Base-by-base conservation (phyloP, 2,797 vertebrate genomes). In the Iguana delicatissima region DNA sequence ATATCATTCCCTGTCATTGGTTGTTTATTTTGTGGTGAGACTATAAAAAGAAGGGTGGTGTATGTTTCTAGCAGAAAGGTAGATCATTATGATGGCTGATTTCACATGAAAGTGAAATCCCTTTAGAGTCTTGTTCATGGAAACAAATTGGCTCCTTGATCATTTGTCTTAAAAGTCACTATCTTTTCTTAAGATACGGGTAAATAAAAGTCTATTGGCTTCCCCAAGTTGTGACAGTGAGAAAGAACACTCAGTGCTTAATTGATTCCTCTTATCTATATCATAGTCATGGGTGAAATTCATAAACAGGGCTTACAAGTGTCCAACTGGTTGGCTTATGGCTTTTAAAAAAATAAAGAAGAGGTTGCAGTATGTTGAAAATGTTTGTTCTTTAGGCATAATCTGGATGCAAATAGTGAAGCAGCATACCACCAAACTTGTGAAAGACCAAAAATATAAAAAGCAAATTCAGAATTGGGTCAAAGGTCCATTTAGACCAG, bases 81-180 rank as follows among this genome's bases (percentile, higher is more conserved):
- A 82, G 3, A 1, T 2, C 42, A 57, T 32, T 50, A 3, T 12
- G 0, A 5, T 14, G 0, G 59, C 9, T 88, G 6, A 13, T 35
- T 35, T 84, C 1, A 6, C 62, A 42, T 62, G 9, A 12, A 85
- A 72, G 13, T 77, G 20, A 52, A 69, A 69, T 69, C 24, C 8
- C 88, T 93, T 93, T 91, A 82, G 77, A 88, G 1, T 46, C 85
- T 0, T 2, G 0, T 93, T 93, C 5, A 62, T 83, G 52, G 90
- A 10, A 90, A 85, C 69, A 13, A 90, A 81, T 88, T 86, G 0
- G 0, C 74, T 80, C 83, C 46, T 9, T 57, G 64, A 72, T 55
- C 55, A 91, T 13, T 83, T 85, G 13, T 85, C 74, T 0, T 1
- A 87, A 29, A 93, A 69, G 0, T 6, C 38, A 79, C 62, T 42